Conservation (phyloP, 1,140 invertebrate genomes). For the Periplaneta americana region DNA sequence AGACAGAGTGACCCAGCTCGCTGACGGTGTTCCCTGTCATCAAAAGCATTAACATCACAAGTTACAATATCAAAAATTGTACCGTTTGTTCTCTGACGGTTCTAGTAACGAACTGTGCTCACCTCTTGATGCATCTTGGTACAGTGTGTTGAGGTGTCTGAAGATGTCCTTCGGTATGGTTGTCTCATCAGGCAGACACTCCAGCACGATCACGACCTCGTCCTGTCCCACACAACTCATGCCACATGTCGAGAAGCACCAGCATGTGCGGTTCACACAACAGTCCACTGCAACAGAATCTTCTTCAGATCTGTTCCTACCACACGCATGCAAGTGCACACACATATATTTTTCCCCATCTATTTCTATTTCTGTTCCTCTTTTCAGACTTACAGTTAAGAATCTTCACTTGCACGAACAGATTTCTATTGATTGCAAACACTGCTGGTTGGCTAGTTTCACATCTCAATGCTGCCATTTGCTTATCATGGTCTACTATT, state of each 20-base stretch:
- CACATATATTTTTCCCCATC: background rate
- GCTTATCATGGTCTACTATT: background rate
- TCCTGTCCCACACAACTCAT: constrained; percentile 80
- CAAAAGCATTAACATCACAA: too few relatives aligned
- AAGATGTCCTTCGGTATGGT: constrained; percentile 73
- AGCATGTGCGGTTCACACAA: constrained; percentile 72
- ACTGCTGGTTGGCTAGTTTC: constrained; percentile 51
- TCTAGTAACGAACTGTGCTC: too few relatives aligned
- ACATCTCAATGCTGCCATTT: constrained; percentile 32
- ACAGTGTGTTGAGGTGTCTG: constrained; percentile 66
- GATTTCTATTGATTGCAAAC: constrained; percentile 76
- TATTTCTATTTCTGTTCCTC: background rate
- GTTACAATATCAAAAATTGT: too few relatives aligned
- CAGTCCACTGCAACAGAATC: constrained; percentile 59
- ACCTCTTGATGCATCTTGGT: constrained; percentile 74
- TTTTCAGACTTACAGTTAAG: constrained; percentile 61
- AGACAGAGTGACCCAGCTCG: constrained; percentile 64
- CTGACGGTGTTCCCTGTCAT: constrained; percentile 59
- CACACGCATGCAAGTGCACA: background rate
- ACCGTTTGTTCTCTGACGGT: too few relatives aligned
- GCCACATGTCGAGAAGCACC: constrained; percentile 76
- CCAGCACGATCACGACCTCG: constrained; percentile 76
- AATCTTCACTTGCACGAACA: constrained; percentile 71
- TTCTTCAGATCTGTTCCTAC: background rate
- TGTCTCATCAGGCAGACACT: constrained; percentile 62